These are phyloP conservation scores for Heliconius himera DNA, from an alignment of 1,140 invertebrate genomes.

Conservation along the genomic window DNA sequence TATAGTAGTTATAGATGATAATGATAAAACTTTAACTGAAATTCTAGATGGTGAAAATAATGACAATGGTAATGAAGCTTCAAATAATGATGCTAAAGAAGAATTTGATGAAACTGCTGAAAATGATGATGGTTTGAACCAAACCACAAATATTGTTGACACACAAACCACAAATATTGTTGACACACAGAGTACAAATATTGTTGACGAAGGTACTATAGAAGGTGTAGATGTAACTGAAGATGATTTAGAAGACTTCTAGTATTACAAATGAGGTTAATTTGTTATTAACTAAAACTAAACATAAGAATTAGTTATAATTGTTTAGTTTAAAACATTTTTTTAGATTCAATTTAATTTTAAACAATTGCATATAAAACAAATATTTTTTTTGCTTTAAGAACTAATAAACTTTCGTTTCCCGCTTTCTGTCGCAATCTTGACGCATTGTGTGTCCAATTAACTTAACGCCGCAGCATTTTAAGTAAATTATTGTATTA, in stretches of 20 bases:
- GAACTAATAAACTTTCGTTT: too few species aligned
- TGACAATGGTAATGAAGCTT: neutral
- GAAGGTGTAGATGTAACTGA: constrained; percentile 35
- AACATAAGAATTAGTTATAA: too few species aligned
- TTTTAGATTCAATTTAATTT: neutral
- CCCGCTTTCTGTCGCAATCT: too few species aligned
- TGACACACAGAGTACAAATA: neutral
- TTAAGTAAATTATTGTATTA: too few species aligned
- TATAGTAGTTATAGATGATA: constrained; percentile 24
- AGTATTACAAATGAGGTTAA: constrained; percentile 15
- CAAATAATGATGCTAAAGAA: constrained; percentile 18
- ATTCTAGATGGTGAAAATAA: constrained; percentile 13
- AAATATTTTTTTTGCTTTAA: too few species aligned
- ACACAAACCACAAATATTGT: neutral
- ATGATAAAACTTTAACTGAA: constrained; percentile 10
- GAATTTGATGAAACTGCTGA: constrained; percentile 13
- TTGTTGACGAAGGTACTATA: neutral
- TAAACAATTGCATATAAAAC: too few species aligned
- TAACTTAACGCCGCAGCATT: too few species aligned
- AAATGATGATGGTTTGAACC: neutral
- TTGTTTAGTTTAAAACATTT: neutral
- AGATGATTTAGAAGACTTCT: constrained; percentile 51
- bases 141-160: neutral
- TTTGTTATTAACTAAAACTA: too few species aligned
- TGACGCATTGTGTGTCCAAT: too few species aligned